These are phyloP conservation scores for Euplexia lucipara DNA, from an alignment of 2,888 invertebrate species.

Conservation along the genomic window DNA sequence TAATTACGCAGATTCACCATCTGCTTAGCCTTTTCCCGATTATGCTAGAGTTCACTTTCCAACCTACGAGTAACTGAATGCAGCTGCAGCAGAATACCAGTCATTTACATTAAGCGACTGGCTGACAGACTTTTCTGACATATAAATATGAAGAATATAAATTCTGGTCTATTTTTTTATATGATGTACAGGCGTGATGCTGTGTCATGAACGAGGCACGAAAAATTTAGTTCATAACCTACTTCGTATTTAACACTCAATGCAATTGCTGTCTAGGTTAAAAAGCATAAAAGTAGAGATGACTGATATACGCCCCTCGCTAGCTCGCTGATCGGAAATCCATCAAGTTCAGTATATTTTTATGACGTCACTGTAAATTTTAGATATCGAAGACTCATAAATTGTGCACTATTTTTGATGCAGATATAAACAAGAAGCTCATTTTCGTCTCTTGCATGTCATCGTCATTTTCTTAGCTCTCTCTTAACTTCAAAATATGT, in stretches of 20 bases:
- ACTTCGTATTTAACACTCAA: constrained; percentile 12
- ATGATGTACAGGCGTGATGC: too few species aligned
- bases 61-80: too few species aligned
- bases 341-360: constrained; percentile 14
- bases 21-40: too few species aligned
- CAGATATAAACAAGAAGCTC: background rate
- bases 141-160: too few species aligned
- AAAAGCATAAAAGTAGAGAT: constrained; percentile 27
- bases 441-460: background rate
- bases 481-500: too few species aligned
- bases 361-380: constrained; percentile 20
- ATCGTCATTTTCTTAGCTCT: too few species aligned
- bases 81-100: too few species aligned
- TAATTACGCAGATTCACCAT: too few species aligned
- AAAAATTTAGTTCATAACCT: constrained; percentile 3
- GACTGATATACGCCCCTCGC: constrained; percentile 24
- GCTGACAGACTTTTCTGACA: too few species aligned
- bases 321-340: constrained; percentile 18
- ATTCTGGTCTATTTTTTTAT: too few species aligned
- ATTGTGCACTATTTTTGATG: constrained; percentile 15
- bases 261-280: constrained; percentile 12
- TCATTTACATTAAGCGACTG: too few species aligned
- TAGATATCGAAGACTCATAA: constrained; percentile 17
- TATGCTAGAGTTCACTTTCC: too few species aligned
- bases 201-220: background rate